Percentiles rank a stretch among this genome's conserved stretches.
phyloP scores from a whole-genome alignment of 1,140 invertebrate species.

The Zaprionus lachaisei region DNA sequence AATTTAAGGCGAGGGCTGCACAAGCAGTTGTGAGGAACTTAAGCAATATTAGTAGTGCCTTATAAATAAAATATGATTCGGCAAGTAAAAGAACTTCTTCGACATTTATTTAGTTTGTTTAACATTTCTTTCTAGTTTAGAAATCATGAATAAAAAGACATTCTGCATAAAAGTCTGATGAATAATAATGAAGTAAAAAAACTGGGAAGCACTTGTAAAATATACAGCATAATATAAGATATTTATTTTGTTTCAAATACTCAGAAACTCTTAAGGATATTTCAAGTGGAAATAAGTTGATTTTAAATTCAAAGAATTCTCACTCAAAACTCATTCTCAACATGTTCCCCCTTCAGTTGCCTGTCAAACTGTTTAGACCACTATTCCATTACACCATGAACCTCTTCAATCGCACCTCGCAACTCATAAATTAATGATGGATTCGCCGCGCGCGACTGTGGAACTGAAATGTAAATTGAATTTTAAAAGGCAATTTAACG shows the following conservation, averaged over 20 bases:
- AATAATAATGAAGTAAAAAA: not conserved
- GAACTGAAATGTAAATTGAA: conserved; percentile 79
- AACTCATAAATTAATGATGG: conserved; percentile 57
- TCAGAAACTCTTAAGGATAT: no score
- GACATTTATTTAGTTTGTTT: not conserved
- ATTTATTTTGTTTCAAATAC: no score
- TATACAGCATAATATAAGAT: no score
- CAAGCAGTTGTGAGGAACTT: not conserved
- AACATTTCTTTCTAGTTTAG: not conserved
- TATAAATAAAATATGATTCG: not conserved
- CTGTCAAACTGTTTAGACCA: not conserved
- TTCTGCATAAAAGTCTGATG: not conserved
- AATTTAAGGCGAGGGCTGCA: conserved; percentile 29
- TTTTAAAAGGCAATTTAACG: conserved; percentile 81
- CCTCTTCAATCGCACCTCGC: conserved; percentile 27
- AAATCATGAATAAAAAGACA: not conserved
- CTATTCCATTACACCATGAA: not conserved
- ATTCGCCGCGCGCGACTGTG: conserved; percentile 20
- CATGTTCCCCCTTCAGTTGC: no score
- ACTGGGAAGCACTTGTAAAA: not conserved
- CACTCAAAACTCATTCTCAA: no score
- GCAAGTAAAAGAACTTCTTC: not conserved
- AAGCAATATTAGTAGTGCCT: not conserved
- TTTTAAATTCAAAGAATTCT: no score
- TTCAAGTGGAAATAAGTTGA: no score